These are phyloP conservation scores for Artibeus lituratus DNA, from an alignment of 2,797 vertebrate genomes.

Conservation along the genomic window DNA sequence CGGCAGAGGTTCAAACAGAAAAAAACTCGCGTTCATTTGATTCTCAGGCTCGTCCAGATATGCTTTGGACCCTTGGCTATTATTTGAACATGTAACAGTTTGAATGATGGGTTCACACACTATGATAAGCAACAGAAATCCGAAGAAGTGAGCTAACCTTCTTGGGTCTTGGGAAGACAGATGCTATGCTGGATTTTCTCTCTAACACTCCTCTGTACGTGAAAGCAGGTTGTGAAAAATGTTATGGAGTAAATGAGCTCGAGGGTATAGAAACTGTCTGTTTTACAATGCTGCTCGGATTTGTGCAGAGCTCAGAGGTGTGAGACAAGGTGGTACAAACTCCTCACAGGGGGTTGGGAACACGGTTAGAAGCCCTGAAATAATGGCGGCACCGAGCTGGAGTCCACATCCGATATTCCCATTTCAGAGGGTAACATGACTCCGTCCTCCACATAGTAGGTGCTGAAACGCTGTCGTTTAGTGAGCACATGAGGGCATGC, in stretches of 20 bases:
- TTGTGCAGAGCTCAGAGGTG: background rate
- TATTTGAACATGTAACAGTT: background rate
- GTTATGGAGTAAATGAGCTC: no score
- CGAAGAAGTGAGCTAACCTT: background rate
- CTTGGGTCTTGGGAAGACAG: background rate
- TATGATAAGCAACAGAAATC: background rate
- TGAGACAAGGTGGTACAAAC: background rate
- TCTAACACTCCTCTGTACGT: background rate
- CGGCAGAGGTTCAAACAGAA: rapidly evolving
- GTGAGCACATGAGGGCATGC: background rate
- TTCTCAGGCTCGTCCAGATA: background rate
- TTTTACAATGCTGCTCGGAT: background rate
- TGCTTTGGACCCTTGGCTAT: background rate
- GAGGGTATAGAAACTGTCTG: background rate
- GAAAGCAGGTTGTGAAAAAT: background rate
- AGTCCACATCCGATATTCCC: no score
- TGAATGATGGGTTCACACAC: background rate
- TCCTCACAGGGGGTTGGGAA: background rate
- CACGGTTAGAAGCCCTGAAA: background rate
- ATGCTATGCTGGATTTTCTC: background rate
- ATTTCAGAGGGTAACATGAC: no score
- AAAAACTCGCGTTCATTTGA: background rate
- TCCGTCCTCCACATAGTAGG: background rate
- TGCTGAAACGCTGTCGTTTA: background rate
- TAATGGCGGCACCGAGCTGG: rapidly evolving